These are phyloP conservation scores for Galemys pyrenaicus DNA, from an alignment of 2,113 vertebrate species.

Conservation along the genomic window DNA sequence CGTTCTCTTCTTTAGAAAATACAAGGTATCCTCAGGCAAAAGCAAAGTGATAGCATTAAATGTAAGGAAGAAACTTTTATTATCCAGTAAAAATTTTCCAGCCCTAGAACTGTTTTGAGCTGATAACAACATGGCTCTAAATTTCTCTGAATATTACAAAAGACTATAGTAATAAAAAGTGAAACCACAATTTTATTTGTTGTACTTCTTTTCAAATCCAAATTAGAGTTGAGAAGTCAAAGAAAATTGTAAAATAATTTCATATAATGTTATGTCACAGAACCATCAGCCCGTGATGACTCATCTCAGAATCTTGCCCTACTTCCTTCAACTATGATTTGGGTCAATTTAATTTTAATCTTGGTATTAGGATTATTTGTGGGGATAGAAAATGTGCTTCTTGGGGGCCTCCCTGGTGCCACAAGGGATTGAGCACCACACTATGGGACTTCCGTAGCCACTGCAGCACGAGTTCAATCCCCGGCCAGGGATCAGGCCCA, in stretches of 20 bases:
- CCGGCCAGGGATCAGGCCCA: too few relatives aligned
- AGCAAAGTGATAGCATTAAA: constrained; percentile 3
- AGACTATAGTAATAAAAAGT: constrained; percentile 42
- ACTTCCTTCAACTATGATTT: constrained; percentile 68
- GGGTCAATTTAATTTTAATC: constrained; percentile 52
- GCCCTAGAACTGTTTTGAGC: not conserved
- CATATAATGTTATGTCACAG: not conserved
- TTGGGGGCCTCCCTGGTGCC: too few relatives aligned
- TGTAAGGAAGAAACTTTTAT: constrained; percentile 34
- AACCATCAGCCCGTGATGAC: not conserved
- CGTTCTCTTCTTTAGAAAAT: constrained; percentile 38
- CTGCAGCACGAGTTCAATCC: too few relatives aligned
- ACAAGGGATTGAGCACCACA: too few relatives aligned
- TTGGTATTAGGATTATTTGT: constrained; percentile 34
- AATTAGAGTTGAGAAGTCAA: constrained; percentile 11
- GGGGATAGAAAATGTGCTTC: constrained; percentile 65
- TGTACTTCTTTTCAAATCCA: constrained; percentile 39
- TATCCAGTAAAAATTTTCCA: constrained; percentile 32
- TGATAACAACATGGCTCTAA: not conserved
- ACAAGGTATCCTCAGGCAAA: not conserved
- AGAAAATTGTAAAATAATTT: constrained; percentile 30
- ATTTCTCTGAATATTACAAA: constrained; percentile 39
- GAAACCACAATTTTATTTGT: not conserved
- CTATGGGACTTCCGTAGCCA: too few relatives aligned
- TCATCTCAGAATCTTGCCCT: not conserved